Percentiles rank a stretch among this genome's conserved stretches.
These are phyloP conservation scores for Nymphalis c-album DNA, from an alignment of 2,888 invertebrate genomes.

Conservation along the genomic window DNA sequence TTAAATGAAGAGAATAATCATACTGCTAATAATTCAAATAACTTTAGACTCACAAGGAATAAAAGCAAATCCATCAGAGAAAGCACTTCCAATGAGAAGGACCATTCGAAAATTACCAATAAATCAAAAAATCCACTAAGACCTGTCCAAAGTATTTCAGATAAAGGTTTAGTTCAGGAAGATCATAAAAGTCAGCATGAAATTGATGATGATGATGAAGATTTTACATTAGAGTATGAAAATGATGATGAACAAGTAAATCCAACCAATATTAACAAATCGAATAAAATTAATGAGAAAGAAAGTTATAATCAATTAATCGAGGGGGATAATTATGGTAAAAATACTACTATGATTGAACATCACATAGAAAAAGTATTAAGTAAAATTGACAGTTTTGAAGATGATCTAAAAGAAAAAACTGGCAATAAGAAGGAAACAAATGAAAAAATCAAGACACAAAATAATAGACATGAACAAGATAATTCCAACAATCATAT, in stretches of 20 bases:
- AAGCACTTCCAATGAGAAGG: slow-evolving; percentile 16
- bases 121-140: slow-evolving; percentile 3
- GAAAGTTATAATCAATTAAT: slow-evolving; percentile 17
- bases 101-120: slow-evolving; percentile 6
- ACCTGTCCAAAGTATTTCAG: neutral
- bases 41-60: slow-evolving; percentile 15
- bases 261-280: slow-evolving; percentile 12
- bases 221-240: slow-evolving; percentile 38
- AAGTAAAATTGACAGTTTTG: no score
- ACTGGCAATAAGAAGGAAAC: neutral
- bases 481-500: neutral
- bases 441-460: neutral
- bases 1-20: neutral
- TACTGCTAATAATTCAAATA: slow-evolving; percentile 11
- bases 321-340: neutral
- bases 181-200: neutral
- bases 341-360: neutral
- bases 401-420: neutral
- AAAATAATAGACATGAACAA: neutral
- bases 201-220: slow-evolving; percentile 28
- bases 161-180: neutral
- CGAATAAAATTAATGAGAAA: neutral
- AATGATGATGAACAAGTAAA: slow-evolving; percentile 31
- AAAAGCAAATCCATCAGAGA: slow-evolving; percentile 21
- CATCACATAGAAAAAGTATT: neutral